Evolutionary conservation across 2,797 vertebrate species (phyloP), one percentile per base, ranked within the genome.

Genomic region (Rallus crepitans): DNA sequence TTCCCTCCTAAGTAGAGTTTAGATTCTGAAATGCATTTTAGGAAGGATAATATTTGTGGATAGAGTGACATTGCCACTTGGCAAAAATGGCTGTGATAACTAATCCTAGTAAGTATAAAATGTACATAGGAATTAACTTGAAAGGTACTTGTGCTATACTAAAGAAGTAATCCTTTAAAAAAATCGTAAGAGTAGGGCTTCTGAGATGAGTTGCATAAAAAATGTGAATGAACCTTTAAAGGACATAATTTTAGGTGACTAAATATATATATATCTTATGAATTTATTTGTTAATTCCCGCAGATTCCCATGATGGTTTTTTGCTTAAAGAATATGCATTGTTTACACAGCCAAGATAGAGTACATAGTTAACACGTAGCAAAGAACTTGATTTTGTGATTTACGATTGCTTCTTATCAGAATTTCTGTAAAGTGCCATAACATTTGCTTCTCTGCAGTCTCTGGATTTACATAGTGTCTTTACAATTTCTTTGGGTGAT

Each of bases 1-100:
- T 15, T 81, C 25, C 78, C 11, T 82, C 39, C 37, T 40, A 68
- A 83, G 33, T 28, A 75, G 13, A 80, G 33, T 71, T 91, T 85
- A 57, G 61, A 72, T 87, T 86, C 31, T 93, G 35, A 86, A 90
- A 78, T 17, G 69, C 7, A 18, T 15, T 84, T 91, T 80, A 90
- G 19, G 15, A 53, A 10, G 31, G 50, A 28, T 50, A 76, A 30
- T 66, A 48, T 56, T 83, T 79, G 70, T 39, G 4, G 30, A 16
- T 45, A 35, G 24, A 82, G 20, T 75, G 56, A 20, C 50, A 35
- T 61, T 55, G 25, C 5, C 50, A 79, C 11, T 27, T 89, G n/a
- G 78, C 50, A 90, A 50, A 93, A 93, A 50, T 31, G 11, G 5
- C 33, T 57, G 23, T 70, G 31, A 61, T 82, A 64, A 20, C 28